Evolutionary conservation across 2,888 invertebrate genomes (phyloP), one percentile per base, ranked within the genome.

Genomic region (Muschampia plurimacula): DNA sequence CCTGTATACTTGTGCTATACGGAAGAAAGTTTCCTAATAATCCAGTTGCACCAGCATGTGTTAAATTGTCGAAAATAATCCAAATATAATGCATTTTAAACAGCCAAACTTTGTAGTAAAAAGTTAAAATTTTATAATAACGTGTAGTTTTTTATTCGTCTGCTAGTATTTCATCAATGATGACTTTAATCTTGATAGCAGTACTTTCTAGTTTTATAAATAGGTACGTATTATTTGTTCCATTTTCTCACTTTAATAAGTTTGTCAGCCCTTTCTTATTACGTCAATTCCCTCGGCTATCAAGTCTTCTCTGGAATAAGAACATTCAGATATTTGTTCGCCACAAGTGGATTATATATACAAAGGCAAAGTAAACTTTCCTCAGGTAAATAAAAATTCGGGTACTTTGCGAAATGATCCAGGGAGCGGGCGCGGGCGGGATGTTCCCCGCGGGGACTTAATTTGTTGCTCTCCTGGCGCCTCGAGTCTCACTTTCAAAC

Each of bases 401-500:
- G 15, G 36, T 57, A 44, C 62, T 67, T 67, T 67, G 63, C 63
- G 57, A 67, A 72, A 63, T 67, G 63, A 72, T 72, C 62, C 67
- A 41, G 62, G 28, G 67, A 75, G 81, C 78, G 77, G 77, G 83
- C 83, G 89, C 85, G 89, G 88, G 88, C 84, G 85, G 83, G 83
- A 79, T 81, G 78, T 86, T 86, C 89, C 91, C 91, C 88, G 88
- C 90, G 86, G 93, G 91, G 91, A 90, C 92, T 92, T 94, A 94
- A 94, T 94, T 94, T 94, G 93, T 94, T 93, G 93, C 93, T 93
- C 93, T 93, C 93, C 89, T 91, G 93, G 91, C 93, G 92, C 93
- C 92, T 90, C 89, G 91, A 89, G 89, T 93, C 93, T 93, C 93
- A 91, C 91, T 93, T 93, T 91, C 93, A 91, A 92, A 91, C 91